Conservation (phyloP, 2,888 invertebrate genomes). For the Automeris io region DNA sequence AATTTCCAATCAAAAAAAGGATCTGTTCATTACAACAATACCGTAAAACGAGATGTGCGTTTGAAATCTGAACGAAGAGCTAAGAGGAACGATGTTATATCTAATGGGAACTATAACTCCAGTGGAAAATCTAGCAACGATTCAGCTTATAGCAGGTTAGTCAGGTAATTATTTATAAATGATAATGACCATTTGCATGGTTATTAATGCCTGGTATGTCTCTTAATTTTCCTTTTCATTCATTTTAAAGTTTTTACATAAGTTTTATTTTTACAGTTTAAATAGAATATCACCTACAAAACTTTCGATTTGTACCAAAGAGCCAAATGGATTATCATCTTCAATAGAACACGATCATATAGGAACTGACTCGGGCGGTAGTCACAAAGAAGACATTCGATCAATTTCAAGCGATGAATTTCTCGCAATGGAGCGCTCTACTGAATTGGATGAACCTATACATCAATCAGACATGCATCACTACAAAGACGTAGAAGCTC, state of each 20-base stretch:
- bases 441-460: constrained; percentile 48
- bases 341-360: constrained; percentile 47
- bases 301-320: constrained; percentile 61
- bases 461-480: constrained; percentile 32
- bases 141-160: constrained; percentile 92
- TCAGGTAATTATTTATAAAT: constrained; percentile 49
- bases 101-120: constrained; percentile 58
- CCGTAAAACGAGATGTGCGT: constrained; percentile 44
- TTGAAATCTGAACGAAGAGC: constrained; percentile 48
- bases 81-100: constrained; percentile 43
- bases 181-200: not conserved
- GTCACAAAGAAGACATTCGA: constrained; percentile 55
- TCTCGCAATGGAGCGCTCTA: constrained; percentile 67
- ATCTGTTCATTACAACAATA: constrained; percentile 36
- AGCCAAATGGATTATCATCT: constrained; percentile 40
- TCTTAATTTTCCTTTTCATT: not conserved
- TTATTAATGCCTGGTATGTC: not conserved
- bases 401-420: constrained; percentile 68
- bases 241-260: not conserved
- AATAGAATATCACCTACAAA: constrained; percentile 70
- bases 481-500: constrained; percentile 43
- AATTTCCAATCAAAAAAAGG: constrained; percentile 41
- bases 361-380: constrained; percentile 52
- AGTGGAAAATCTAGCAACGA: constrained; percentile 74
- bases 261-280: constrained; percentile 35